Conservation (phyloP, 2,888 invertebrate genomes). For the Metellina segmentata region DNA sequence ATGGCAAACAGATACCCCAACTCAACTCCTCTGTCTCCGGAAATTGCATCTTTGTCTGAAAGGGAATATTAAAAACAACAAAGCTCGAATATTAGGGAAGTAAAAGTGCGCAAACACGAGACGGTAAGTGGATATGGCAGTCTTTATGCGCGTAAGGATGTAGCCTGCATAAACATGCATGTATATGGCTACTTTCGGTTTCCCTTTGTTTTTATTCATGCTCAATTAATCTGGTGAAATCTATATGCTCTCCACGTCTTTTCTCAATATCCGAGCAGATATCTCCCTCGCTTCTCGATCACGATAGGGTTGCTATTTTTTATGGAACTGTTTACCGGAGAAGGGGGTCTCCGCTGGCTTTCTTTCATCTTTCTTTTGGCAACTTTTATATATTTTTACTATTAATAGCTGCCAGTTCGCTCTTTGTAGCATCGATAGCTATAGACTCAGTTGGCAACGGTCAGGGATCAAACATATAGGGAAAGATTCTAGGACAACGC, state of each 20-base stretch:
- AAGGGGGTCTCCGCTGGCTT: background rate
- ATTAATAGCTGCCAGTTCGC: too few relatives aligned
- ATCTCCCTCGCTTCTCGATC: constrained; percentile 42
- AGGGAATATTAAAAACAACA: constrained; percentile 75
- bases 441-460: too few relatives aligned
- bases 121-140: constrained; percentile 55
- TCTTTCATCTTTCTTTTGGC: constrained; percentile 1
- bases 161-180: constrained; percentile 40
- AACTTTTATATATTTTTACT: background rate
- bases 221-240: constrained; percentile 71
- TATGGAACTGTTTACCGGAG: constrained; percentile 18
- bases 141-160: constrained; percentile 28
- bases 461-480: too few relatives aligned
- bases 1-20: background rate
- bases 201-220: constrained; percentile 69
- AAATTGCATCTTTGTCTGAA: constrained; percentile 72
- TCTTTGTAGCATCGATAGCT: too few relatives aligned
- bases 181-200: constrained; percentile 42
- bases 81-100: constrained; percentile 9
- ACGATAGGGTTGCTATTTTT: constrained; percentile 30
- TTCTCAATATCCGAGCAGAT: constrained; percentile 48
- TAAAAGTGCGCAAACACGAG: constrained; percentile 31
- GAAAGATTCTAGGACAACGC: too few relatives aligned
- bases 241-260: constrained; percentile 65
- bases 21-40: constrained; percentile 45